Conservation (phyloP, 1,140 invertebrate species). For the Scylla paramamosain region DNA sequence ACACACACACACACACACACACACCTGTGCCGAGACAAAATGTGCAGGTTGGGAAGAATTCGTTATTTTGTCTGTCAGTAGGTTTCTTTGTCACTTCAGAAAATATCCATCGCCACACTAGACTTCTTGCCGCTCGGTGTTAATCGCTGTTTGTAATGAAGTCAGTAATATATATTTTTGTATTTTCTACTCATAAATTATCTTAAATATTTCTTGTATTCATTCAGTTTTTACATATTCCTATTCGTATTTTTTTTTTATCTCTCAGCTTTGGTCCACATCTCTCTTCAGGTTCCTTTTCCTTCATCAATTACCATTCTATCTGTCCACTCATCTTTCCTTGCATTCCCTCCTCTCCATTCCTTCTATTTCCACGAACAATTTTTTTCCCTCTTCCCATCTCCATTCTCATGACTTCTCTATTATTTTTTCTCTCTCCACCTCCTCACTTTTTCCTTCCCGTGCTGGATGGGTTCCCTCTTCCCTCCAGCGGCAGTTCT, state of each 20-base stretch:
- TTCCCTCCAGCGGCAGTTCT: background rate
- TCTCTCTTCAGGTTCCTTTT: background rate
- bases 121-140: no score
- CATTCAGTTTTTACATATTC: no score
- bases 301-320: background rate
- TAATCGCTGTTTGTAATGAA: no score
- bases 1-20: constrained; percentile 53
- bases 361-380: background rate
- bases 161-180: no score
- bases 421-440: background rate
- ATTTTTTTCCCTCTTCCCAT: background rate
- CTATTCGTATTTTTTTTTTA: no score
- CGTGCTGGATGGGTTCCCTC: background rate
- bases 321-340: background rate
- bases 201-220: no score
- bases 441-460: background rate
- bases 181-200: no score
- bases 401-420: background rate
- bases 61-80: no score
- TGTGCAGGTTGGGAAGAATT: no score
- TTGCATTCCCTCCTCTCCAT: background rate
- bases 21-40: background rate
- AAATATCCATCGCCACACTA: no score
- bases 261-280: no score
- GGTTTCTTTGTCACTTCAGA: no score